Evolutionary conservation across 2,113 vertebrate genomes (phyloP).

Genomic region (Dunckerocampus dactyliophorus): DNA sequence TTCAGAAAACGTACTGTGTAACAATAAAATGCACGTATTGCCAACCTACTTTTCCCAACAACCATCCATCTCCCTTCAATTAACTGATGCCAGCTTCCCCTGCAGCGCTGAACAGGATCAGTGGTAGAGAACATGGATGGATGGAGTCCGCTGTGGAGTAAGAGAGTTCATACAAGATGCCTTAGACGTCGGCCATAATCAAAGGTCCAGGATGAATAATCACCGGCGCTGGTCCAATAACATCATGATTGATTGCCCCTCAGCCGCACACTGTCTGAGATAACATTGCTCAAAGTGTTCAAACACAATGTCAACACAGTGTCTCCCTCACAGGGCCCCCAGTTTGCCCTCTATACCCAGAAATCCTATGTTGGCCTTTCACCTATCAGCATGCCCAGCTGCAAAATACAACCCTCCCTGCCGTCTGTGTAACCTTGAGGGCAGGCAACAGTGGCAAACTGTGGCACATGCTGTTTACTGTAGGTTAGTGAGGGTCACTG

Average conservation of each 20-base stretch:
- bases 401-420: slow-evolving; percentile 52
- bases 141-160: slow-evolving; percentile 18
- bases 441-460: slow-evolving; percentile 40
- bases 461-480: slow-evolving; percentile 35
- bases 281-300: slow-evolving; percentile 70
- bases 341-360: slow-evolving; percentile 43
- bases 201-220: slow-evolving; percentile 67
- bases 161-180: slow-evolving; percentile 22
- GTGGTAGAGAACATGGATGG: background rate
- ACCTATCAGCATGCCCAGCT: slow-evolving; percentile 57
- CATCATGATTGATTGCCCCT: slow-evolving; percentile 66
- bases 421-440: slow-evolving; percentile 25
- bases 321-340: slow-evolving; percentile 48
- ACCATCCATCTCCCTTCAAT: background rate
- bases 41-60: background rate
- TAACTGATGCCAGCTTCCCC: background rate
- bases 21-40: too few relatives aligned
- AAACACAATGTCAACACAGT: slow-evolving; percentile 61
- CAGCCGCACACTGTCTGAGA: slow-evolving; percentile 61
- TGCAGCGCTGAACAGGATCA: background rate
- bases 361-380: slow-evolving; percentile 51
- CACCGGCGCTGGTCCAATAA: slow-evolving; percentile 56
- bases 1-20: too few relatives aligned
- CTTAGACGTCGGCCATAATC: slow-evolving; percentile 45
- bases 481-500: slow-evolving; percentile 42